A percentile compares a stretch with the other conserved stretches of the same genome.
phyloP scores from a whole-genome alignment of 2,797 vertebrate genomes.

The Hemibagrus guttatus region DNA sequence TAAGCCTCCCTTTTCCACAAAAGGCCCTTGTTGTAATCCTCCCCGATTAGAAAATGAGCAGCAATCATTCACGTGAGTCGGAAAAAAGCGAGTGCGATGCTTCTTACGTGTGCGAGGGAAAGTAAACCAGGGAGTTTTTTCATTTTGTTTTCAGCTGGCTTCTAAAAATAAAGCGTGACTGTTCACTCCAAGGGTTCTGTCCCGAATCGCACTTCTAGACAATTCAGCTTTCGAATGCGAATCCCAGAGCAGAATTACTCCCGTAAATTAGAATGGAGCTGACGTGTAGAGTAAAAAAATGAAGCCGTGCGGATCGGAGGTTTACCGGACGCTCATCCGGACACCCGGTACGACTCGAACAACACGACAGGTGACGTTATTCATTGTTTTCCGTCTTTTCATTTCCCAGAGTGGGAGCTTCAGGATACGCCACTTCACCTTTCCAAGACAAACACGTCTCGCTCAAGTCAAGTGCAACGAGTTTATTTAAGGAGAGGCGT shows the following conservation, averaged over 20 bases:
- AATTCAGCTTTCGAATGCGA: background rate
- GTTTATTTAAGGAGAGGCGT: conserved; percentile 56
- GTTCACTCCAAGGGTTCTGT: background rate
- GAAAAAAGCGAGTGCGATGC: conserved; percentile 27
- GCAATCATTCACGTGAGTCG: conserved; percentile 56
- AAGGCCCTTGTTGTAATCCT: conserved; percentile 59
- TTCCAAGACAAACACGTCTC: conserved; percentile 37
- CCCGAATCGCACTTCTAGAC: background rate
- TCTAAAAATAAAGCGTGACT: background rate
- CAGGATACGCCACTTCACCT: conserved; percentile 26
- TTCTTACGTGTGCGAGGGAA: background rate
- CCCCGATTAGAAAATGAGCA: conserved; percentile 57
- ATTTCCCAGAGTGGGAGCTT: conserved; percentile 19
- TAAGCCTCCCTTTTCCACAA: conserved; percentile 59
- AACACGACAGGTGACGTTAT: conserved; percentile 29
- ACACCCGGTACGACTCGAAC: background rate
- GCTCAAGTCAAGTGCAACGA: conserved; percentile 55
- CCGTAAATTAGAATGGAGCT: too few relatives aligned
- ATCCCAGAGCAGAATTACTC: background rate
- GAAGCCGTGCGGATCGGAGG: background rate
- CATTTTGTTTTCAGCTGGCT: background rate
- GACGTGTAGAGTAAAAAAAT: background rate
- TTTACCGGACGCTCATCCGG: background rate
- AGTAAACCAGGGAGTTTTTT: background rate
- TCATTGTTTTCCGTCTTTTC: background rate